Evolutionary conservation across 2,888 invertebrate species (phyloP).

Genomic region (Hemistola chrysoprasaria): DNA sequence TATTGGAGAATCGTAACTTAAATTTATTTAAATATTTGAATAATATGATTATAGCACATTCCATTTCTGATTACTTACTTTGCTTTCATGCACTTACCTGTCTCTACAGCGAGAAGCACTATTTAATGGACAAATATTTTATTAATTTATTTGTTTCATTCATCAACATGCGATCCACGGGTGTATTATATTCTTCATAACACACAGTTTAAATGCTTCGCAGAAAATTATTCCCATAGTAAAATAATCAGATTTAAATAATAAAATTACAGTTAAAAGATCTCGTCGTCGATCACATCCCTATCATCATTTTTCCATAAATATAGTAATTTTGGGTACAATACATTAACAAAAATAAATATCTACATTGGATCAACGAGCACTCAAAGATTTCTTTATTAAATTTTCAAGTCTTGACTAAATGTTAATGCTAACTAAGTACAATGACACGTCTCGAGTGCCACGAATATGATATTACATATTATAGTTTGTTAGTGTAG

Average conservation of each 20-base stretch:
- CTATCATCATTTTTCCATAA: constrained; percentile 60
- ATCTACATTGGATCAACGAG: constrained; percentile 80
- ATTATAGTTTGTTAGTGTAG: constrained; percentile 26
- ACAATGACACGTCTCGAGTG: constrained; percentile 59
- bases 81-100: constrained; percentile 66
- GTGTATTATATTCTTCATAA: constrained; percentile 49
- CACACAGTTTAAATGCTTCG: constrained; percentile 70
- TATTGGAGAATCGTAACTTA: constrained; percentile 81
- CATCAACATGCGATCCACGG: constrained; percentile 43
- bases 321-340: constrained; percentile 75
- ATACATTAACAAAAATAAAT: constrained; percentile 81
- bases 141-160: constrained; percentile 29
- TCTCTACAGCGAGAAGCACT: constrained; percentile 73
- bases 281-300: constrained; percentile 44
- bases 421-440: constrained; percentile 76
- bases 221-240: constrained; percentile 47
- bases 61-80: constrained; percentile 62
- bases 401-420: constrained; percentile 70
- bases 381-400: constrained; percentile 58
- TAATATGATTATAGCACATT: constrained; percentile 79
- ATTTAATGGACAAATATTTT: constrained; percentile 43
- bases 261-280: constrained; percentile 31
- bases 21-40: constrained; percentile 79
- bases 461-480: constrained; percentile 21
- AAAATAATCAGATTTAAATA: constrained; percentile 34